phyloP scores from a whole-genome alignment of 2,113 vertebrate species.

The Percina caprodes region DNA sequence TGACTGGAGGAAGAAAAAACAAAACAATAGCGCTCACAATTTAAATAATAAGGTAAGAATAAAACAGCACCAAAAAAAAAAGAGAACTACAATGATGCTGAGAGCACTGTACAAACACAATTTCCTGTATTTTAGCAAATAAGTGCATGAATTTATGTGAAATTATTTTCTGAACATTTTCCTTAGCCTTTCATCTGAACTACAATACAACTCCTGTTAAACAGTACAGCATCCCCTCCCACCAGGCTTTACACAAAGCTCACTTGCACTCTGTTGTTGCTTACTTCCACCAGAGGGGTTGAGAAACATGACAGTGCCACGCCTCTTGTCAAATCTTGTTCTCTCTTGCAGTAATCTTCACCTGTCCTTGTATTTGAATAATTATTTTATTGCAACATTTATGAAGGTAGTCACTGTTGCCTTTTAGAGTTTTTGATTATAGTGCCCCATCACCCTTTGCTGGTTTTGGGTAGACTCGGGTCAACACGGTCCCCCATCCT shows the following conservation, averaged over 20 bases:
- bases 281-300: slow-evolving; percentile 30
- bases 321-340: slow-evolving; percentile 31
- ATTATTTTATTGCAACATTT: slow-evolving; percentile 60
- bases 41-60: slow-evolving; percentile 76
- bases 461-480: slow-evolving; percentile 45
- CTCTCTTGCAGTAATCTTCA: slow-evolving; percentile 24
- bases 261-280: neutral
- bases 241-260: slow-evolving; percentile 21
- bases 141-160: slow-evolving; percentile 78
- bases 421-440: slow-evolving; percentile 45
- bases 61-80: slow-evolving; percentile 72
- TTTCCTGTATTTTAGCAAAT: slow-evolving; percentile 70
- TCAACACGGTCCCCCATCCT: slow-evolving; percentile 35
- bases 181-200: slow-evolving; percentile 34
- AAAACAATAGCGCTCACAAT: slow-evolving; percentile 38
- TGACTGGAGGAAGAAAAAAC: neutral
- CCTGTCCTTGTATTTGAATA: slow-evolving; percentile 46
- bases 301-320: slow-evolving; percentile 21
- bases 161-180: slow-evolving; percentile 38
- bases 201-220: slow-evolving; percentile 47
- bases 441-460: slow-evolving; percentile 36
- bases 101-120: slow-evolving; percentile 73
- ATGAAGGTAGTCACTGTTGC: slow-evolving; percentile 72
- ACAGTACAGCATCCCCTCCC: slow-evolving; percentile 50
- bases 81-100: slow-evolving; percentile 45